Evolutionary conservation across 1,140 invertebrate species (phyloP).

Genomic region (Bombus ignitus): DNA sequence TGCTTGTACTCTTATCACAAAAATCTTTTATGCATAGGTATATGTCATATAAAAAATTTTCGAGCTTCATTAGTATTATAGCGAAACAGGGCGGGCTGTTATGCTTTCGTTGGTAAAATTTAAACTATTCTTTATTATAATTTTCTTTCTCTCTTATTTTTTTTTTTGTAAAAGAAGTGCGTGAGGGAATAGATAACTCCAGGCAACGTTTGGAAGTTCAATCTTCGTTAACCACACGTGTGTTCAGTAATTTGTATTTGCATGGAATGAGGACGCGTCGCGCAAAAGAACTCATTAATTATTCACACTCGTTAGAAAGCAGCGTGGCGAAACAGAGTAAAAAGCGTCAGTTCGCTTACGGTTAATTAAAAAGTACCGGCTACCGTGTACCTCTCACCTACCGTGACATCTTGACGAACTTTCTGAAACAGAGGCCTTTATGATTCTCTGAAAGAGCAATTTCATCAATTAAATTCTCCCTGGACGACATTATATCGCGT

Average conservation of each 20-base stretch:
- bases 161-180: neutral
- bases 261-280: neutral
- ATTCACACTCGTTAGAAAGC: constrained; percentile 9
- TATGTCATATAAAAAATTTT: no score
- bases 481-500: neutral
- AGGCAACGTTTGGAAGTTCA: neutral
- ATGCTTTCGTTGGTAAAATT: neutral
- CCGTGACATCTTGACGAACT: neutral
- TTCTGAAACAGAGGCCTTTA: neutral
- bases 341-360: neutral
- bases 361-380: constrained; percentile 17
- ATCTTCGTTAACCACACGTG: neutral
- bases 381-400: neutral
- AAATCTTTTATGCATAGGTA: neutral
- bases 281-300: constrained; percentile 9
- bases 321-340: neutral
- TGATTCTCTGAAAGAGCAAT: neutral
- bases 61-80: no score
- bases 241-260: neutral
- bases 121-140: neutral
- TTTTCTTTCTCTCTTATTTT: neutral
- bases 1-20: neutral
- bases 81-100: no score
- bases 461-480: constrained; percentile 18
- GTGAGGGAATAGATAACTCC: neutral